Base-by-base conservation (phyloP, 2,888 invertebrate species). In the Leptogaster cylindrica region DNA sequence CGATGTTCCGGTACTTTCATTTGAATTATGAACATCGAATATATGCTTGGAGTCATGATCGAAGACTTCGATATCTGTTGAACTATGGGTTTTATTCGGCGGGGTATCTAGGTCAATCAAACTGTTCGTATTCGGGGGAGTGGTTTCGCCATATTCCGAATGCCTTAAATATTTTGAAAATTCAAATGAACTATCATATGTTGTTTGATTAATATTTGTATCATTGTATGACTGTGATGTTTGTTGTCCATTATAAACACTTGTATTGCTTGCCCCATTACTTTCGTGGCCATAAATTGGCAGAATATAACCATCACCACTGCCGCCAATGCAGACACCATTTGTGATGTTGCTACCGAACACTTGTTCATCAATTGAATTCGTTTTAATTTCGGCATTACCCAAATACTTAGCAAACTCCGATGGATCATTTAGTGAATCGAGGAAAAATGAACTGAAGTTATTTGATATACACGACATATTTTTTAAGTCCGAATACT, bases 381-480 rank as follows among this genome's bases (percentile, higher is more conserved):
- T 77, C 72, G 77, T 77, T 73, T 80, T 79, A 66, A 79, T 75
- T 71, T 80, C 80, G 70, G 80, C 80, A 75, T 80, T 80, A 71
- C 81, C 78, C 70, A 80, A 75, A 75, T 80, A 80, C 73, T 80
- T 80, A 68, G 81, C 79, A 74, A 80, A 70, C 75, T 80, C 80
- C 73, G 80, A 80, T 72, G 80, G 79, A 76, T 80, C 80, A 72
- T 80, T 80, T 51, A 80, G 73, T 36, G 80, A 79, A 73, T 80
- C 80, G 16, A 80, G 73, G 69, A 80, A 80, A 73, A 80, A 80
- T 65, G 80, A 80, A 75, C 81, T 80, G 67, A 80, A 80, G 74
- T 80, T 80, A 72, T 78, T 80, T 70, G 80, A 80, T 74, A 80
- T 80, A 75, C 81, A 80, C 76, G 80, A 80, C 80, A 80, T 80